These are phyloP conservation scores for Nasonia giraulti DNA, from an alignment of 1,140 invertebrate genomes.

Conservation along the genomic window DNA sequence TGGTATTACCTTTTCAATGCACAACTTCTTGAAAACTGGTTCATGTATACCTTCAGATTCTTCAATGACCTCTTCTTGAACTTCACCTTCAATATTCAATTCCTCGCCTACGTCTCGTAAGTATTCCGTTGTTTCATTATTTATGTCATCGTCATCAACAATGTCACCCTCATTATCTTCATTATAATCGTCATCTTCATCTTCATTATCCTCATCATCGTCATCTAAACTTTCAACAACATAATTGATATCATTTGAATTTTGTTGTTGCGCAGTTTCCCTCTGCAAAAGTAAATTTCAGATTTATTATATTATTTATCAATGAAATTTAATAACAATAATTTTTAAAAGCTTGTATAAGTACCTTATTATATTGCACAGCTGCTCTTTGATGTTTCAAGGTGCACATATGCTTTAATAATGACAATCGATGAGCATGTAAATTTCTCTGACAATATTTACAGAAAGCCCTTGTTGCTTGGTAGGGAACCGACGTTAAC, in stretches of 20 bases:
- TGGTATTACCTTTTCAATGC: constrained; percentile 13
- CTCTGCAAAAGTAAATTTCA: constrained; percentile 17
- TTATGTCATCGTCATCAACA: constrained; percentile 57
- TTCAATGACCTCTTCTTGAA: constrained; percentile 41
- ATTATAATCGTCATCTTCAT: constrained; percentile 49
- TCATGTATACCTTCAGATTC: constrained; percentile 31
- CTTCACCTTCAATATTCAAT: constrained; percentile 58
- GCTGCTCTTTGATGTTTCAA: constrained; percentile 77
- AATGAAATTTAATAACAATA: background rate
- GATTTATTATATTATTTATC: background rate
- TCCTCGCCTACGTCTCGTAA: constrained; percentile 59
- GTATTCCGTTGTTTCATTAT: constrained; percentile 47
- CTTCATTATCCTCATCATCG: constrained; percentile 60
- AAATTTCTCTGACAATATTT: constrained; percentile 77
- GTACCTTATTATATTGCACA: constrained; percentile 55
- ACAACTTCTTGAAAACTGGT: constrained; percentile 34
- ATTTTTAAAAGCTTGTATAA: background rate
- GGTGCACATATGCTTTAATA: constrained; percentile 78
- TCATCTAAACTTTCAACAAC: constrained; percentile 63
- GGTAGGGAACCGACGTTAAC: constrained; percentile 73
- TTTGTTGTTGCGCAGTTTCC: constrained; percentile 51
- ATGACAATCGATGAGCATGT: constrained; percentile 77
- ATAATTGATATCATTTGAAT: constrained; percentile 61
- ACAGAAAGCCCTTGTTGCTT: constrained; percentile 76
- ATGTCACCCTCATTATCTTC: constrained; percentile 57